A percentile compares a stretch with the other conserved stretches of the same genome.
Evolutionary conservation across 2,888 invertebrate genomes (phyloP).

Genomic region (Drosophila vallismaia): DNA sequence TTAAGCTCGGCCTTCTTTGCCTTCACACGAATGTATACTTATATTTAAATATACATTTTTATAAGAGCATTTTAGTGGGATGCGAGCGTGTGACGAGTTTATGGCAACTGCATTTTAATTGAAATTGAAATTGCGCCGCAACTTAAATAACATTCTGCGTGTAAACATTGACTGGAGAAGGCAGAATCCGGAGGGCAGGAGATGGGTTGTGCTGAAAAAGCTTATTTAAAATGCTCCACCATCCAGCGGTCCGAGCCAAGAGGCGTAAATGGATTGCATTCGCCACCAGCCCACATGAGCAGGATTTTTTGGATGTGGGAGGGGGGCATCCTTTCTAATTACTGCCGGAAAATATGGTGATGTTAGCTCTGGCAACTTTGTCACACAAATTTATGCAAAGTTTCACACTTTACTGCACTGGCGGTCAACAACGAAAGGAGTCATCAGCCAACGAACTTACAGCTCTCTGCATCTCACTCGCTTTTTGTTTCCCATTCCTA

Average conservation of each 20-base stretch:
- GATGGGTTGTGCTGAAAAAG: slow-evolving; percentile 34
- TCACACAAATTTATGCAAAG: slow-evolving; percentile 71
- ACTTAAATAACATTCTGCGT: slow-evolving; percentile 71
- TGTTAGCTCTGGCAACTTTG: slow-evolving; percentile 67
- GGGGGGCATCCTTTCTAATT: slow-evolving; percentile 61
- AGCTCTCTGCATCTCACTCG: slow-evolving; percentile 11
- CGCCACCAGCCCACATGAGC: slow-evolving; percentile 31
- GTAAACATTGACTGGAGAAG: slow-evolving; percentile 58
- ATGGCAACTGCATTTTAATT: slow-evolving; percentile 66
- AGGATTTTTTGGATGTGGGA: slow-evolving; percentile 2
- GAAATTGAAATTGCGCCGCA: slow-evolving; percentile 73
- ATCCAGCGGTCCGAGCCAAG: slow-evolving; percentile 18
- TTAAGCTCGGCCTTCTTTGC: slow-evolving; percentile 63
- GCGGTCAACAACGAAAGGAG: slow-evolving; percentile 45
- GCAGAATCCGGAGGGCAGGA: not conserved
- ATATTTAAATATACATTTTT: slow-evolving; percentile 2
- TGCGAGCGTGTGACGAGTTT: slow-evolving; percentile 42
- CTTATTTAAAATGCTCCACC: slow-evolving; percentile 58
- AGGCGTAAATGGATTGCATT: slow-evolving; percentile 58
- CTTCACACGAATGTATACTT: slow-evolving; percentile 23
- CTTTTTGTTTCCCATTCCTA: slow-evolving; percentile 4
- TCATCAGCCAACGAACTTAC: slow-evolving; percentile 39
- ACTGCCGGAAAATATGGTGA: slow-evolving; percentile 72
- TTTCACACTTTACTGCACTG: slow-evolving; percentile 71
- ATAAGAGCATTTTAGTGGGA: slow-evolving; percentile 19